Base-by-base conservation (phyloP, 2,797 vertebrate species). In the Propithecus deckenii region DNA sequence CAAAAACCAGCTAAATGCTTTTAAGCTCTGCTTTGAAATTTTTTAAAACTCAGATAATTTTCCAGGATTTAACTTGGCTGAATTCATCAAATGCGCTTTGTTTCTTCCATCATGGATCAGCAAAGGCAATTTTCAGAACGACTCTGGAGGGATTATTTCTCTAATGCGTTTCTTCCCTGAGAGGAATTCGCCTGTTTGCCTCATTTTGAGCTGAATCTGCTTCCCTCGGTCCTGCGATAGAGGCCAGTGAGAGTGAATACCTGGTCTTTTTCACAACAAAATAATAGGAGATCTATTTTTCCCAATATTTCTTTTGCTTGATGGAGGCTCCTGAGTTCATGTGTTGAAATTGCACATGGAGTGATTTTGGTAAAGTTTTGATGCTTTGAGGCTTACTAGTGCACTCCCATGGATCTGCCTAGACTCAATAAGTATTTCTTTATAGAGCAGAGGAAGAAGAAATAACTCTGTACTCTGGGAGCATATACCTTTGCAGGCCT, bases 71-170 rank as follows among this genome's bases (percentile, higher is more conserved):
- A 86, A 85, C 94, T 97, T 92, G 59, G 98, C 84, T 94, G 97
- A 98, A 89, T 91, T 97, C 86, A 91, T 97, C 79, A 85, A 96
- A 65, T 85, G 92, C 74, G 69, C 97, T 98, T 96, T 94, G 92
- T 96, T 98, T 91, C 98, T 81, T 32, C 72, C 50, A 97, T 91
- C 78, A 72, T 95, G 96, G 96, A 95, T 97, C 87, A 90, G 89
- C 81, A 97, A 98, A 98, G 95, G 96, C 97, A 98, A 98, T 99
- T 98, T 98, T 97, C 98, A 92, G 72, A 98, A 97, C 20, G 89
- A 97, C 95, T 97, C 96, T 97, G 91, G 87, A 96, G 97, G 97
- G 97, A 98, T 96, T 98, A 92, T 89, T 79, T 98, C 95, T 96
- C 95, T 95, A 97, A 98, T 97, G 76, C 95, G 94, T 98, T 98